Percentiles rank a stretch among this genome's conserved stretches.
Conservation (phyloP, 2,113 vertebrate species). For the Corapipo altera region DNA sequence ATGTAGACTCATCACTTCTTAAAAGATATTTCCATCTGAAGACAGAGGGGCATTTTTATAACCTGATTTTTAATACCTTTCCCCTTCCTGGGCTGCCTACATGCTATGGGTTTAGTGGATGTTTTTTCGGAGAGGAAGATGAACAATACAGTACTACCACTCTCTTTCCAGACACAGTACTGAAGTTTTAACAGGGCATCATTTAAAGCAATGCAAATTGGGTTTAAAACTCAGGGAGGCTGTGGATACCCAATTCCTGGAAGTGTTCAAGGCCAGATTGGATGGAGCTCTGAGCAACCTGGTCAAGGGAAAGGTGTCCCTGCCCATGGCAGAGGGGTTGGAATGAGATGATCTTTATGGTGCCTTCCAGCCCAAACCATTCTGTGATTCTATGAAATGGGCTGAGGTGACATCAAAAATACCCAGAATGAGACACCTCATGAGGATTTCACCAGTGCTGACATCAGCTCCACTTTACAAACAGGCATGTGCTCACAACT, state of each 20-base stretch:
- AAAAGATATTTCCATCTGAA: not conserved
- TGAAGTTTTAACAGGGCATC: not conserved
- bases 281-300: not conserved
- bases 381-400: not conserved
- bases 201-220: not conserved
- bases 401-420: not conserved
- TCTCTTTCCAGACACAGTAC: not conserved
- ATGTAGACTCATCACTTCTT: not conserved
- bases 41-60: not conserved
- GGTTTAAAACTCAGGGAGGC: not conserved
- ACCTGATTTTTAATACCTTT: not conserved
- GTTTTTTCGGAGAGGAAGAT: not conserved
- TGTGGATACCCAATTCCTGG: not conserved
- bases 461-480: not conserved
- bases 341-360: not conserved
- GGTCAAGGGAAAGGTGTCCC: not conserved
- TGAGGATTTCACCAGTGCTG: not conserved
- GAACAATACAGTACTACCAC: not conserved
- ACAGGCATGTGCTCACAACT: fast-evolving
- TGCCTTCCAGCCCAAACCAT: not conserved
- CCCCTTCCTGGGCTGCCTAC: not conserved
- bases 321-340: not conserved
- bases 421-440: not conserved
- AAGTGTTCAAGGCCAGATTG: not conserved
- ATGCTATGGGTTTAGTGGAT: fast-evolving